phyloP scores from a whole-genome alignment of 2,113 vertebrate genomes.

The Tetrax tetrax region DNA sequence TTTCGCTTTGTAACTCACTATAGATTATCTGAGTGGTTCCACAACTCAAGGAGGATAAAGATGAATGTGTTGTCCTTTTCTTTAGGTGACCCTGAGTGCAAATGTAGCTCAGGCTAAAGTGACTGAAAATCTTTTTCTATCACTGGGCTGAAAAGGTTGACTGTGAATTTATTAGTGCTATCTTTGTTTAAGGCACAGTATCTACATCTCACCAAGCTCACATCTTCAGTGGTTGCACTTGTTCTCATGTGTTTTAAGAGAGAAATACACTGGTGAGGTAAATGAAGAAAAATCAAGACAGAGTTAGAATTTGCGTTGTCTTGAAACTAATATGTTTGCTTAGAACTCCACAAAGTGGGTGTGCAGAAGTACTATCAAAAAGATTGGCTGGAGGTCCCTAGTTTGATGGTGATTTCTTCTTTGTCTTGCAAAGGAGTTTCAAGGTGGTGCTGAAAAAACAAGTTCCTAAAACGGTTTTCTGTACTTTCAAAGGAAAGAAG shows the following conservation, averaged over 20 bases:
- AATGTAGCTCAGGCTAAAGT: conserved; percentile 72
- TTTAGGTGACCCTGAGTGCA: conserved; percentile 75
- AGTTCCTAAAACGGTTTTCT: neutral
- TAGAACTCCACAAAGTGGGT: neutral
- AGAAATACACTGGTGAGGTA: neutral
- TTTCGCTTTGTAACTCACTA: conserved; percentile 68
- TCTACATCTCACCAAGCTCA: conserved; percentile 31
- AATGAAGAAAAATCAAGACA: neutral
- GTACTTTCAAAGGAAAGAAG: neutral
- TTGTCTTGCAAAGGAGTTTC: neutral
- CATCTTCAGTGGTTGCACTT: neutral
- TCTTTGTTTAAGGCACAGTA: conserved; percentile 72
- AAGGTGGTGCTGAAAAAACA: neutral
- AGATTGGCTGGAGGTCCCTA: neutral
- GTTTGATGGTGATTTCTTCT: neutral
- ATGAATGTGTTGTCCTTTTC: conserved; percentile 84
- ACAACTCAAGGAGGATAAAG: conserved; percentile 77
- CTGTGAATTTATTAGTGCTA: conserved; percentile 79
- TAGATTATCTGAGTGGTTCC: conserved; percentile 75
- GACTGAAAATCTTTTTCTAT: conserved; percentile 83
- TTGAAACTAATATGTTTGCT: neutral
- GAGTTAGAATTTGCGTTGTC: neutral
- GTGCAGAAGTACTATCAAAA: neutral
- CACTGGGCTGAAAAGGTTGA: conserved; percentile 79
- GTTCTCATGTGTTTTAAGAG: neutral